A percentile compares a stretch with the other conserved stretches of the same genome.
These are phyloP conservation scores for Chouioia cunea DNA, from an alignment of 2,888 invertebrate species.

Conservation along the genomic window DNA sequence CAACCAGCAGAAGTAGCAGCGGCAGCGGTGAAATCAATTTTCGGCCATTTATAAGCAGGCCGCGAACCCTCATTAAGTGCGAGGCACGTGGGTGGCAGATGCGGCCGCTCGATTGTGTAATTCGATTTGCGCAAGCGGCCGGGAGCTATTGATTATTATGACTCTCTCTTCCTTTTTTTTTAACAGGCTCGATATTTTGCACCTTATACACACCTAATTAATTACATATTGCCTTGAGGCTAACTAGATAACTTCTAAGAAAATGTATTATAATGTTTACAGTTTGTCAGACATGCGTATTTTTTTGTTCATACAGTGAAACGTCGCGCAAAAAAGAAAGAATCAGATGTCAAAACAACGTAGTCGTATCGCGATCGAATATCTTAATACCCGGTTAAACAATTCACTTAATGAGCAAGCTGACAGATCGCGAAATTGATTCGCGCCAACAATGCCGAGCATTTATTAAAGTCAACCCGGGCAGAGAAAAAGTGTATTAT, in stretches of 20 bases:
- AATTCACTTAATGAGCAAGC: slow-evolving; percentile 22
- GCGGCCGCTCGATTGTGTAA: slow-evolving; percentile 34
- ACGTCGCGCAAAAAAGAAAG: neutral
- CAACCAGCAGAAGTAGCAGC: too few relatives aligned
- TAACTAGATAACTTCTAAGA: slow-evolving; percentile 10
- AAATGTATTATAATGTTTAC: neutral
- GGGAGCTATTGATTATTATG: slow-evolving; percentile 45
- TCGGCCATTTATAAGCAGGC: slow-evolving; percentile 19
- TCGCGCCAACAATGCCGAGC: slow-evolving; percentile 15
- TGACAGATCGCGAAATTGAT: slow-evolving; percentile 32
- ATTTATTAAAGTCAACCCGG: slow-evolving; percentile 29
- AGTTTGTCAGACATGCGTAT: neutral
- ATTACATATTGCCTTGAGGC: neutral
- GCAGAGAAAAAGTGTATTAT: slow-evolving; percentile 17
- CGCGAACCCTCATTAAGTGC: slow-evolving; percentile 29
- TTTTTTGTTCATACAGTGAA: neutral
- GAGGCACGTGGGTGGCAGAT: slow-evolving; percentile 38
- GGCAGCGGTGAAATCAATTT: slow-evolving; percentile 35
- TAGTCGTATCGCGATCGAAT: neutral
- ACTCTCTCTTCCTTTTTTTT: neutral
- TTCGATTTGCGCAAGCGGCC: slow-evolving; percentile 34
- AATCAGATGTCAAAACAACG: neutral
- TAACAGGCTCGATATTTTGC: slow-evolving; percentile 25
- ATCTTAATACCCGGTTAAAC: slow-evolving; percentile 14
- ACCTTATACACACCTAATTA: slow-evolving; percentile 29